Evolutionary conservation across 2,888 invertebrate genomes (phyloP).

Genomic region (Drosophila infuscata): DNA sequence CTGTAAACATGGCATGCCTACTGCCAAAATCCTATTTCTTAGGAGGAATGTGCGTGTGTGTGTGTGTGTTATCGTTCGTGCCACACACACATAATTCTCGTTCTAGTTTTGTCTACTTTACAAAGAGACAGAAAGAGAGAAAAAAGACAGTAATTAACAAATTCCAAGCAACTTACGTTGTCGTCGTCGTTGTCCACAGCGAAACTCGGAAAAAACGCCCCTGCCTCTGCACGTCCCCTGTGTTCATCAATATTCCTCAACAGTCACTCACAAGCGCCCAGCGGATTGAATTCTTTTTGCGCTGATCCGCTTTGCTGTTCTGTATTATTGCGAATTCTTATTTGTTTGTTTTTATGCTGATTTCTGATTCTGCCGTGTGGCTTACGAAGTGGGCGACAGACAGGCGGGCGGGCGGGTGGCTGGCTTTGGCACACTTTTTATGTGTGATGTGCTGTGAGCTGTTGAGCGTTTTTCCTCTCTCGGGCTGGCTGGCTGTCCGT

Average conservation of each 20-base stretch:
- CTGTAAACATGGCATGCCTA: slow-evolving; percentile 51
- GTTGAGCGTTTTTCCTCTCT: slow-evolving; percentile 59
- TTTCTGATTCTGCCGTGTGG: slow-evolving; percentile 38
- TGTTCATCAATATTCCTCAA: slow-evolving; percentile 59
- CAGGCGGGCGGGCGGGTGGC: neutral
- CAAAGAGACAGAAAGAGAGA: neutral
- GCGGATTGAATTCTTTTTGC: slow-evolving; percentile 30
- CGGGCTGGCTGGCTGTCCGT: slow-evolving; percentile 12
- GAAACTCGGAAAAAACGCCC: slow-evolving; percentile 65
- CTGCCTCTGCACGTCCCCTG: slow-evolving; percentile 52
- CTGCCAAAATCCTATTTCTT: slow-evolving; percentile 11
- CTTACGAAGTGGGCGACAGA: slow-evolving; percentile 28
- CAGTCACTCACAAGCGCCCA: slow-evolving; percentile 44
- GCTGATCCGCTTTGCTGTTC: slow-evolving; percentile 40
- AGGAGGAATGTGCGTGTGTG: slow-evolving; percentile 5
- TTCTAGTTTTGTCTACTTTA: slow-evolving; percentile 23
- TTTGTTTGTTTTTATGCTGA: slow-evolving; percentile 38
- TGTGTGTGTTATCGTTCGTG: slow-evolving; percentile 34
- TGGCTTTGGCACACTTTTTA: slow-evolving; percentile 67
- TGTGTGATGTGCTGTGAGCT: slow-evolving; percentile 27
- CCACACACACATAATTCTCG: slow-evolving; percentile 39
- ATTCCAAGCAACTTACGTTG: slow-evolving; percentile 75
- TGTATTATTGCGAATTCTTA: slow-evolving; percentile 44
- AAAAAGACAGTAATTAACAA: slow-evolving; percentile 55
- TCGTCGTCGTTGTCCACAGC: slow-evolving; percentile 79